These are phyloP conservation scores for Xestobium rufovillosum DNA, from an alignment of 2,888 invertebrate genomes.

Conservation along the genomic window DNA sequence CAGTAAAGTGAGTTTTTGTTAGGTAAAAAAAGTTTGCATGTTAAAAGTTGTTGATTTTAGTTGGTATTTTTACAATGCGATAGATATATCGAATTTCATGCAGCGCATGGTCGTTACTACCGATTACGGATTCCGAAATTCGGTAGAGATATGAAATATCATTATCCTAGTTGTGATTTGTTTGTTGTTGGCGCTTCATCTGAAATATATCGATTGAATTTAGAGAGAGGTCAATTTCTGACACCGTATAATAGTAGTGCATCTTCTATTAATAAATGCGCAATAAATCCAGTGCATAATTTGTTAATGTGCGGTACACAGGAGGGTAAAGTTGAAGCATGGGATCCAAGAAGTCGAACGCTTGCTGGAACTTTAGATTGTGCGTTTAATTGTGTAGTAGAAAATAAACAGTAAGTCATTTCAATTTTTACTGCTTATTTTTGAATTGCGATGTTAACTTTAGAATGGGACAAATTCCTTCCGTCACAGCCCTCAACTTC, in stretches of 20 bases:
- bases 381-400: conserved; percentile 56
- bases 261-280: conserved; percentile 71
- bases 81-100: conserved; percentile 92
- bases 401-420: conserved; percentile 48
- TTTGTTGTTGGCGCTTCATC: conserved; percentile 81
- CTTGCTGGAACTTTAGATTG: conserved; percentile 80
- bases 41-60: conserved; percentile 47
- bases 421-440: not conserved
- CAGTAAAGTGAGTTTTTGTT: conserved; percentile 62
- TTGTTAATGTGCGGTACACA: conserved; percentile 79
- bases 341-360: conserved; percentile 82
- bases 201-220: conserved; percentile 90
- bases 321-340: conserved; percentile 91
- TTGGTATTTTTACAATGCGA: conserved; percentile 84
- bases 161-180: conserved; percentile 83
- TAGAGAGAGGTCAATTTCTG: conserved; percentile 92
- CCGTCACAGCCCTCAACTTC: conserved; percentile 71
- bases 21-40: conserved; percentile 10
- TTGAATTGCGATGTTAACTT: conserved; percentile 26
- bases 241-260: conserved; percentile 73
- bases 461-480: conserved; percentile 60
- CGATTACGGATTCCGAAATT: conserved; percentile 88
- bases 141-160: conserved; percentile 90
- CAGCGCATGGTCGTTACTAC: conserved; percentile 86
- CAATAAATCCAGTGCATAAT: conserved; percentile 82